Conservation (phyloP, 2,113 vertebrate genomes). For the Petrocephalus zakoni region DNA sequence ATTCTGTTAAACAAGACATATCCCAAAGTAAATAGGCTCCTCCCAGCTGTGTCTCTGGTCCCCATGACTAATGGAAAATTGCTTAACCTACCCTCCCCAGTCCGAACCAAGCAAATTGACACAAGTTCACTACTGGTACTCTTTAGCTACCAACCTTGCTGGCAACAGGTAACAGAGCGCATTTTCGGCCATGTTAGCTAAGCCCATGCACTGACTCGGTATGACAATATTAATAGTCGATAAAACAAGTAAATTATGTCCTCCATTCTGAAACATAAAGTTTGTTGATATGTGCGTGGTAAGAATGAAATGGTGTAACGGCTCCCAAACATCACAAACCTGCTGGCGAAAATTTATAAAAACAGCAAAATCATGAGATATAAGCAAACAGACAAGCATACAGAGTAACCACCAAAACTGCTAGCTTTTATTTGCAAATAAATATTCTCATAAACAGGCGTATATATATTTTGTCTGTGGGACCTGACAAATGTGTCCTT, state of each 20-base stretch:
- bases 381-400: not conserved
- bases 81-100: not conserved
- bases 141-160: not conserved
- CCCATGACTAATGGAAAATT: not conserved
- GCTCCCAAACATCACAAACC: not conserved
- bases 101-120: not conserved
- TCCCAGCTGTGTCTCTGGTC: not conserved
- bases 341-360: not conserved
- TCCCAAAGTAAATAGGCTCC: not conserved
- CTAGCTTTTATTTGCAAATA: conserved; percentile 62
- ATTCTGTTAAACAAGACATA: not conserved
- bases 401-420: conserved; percentile 46
- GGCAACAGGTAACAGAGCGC: not conserved
- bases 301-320: not conserved
- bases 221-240: not conserved
- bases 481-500: conserved; percentile 68
- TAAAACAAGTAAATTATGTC: not conserved
- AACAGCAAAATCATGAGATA: not conserved
- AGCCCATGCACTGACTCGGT: not conserved
- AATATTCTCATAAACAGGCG: conserved; percentile 69
- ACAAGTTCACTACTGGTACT: not conserved
- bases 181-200: not conserved
- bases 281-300: not conserved
- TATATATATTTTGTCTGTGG: conserved; percentile 60
- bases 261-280: not conserved